These are phyloP conservation scores for Heliothis virescens DNA, from an alignment of 1,140 invertebrate genomes.

Conservation along the genomic window DNA sequence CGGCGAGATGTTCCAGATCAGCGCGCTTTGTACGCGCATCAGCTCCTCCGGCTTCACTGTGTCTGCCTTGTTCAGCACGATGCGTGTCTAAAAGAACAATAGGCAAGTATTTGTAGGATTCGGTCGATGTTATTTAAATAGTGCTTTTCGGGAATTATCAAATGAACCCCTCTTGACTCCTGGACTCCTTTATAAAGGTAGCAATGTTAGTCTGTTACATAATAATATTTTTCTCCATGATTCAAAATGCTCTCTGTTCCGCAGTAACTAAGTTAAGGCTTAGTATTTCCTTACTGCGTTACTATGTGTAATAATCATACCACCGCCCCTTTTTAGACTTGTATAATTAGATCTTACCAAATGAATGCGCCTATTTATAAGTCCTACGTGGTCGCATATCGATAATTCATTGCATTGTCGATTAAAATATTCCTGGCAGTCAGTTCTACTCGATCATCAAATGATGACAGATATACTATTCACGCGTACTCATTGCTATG, in stretches of 20 bases:
- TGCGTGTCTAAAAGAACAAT: conserved; percentile 89
- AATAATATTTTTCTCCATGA: no score
- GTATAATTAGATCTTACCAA: conserved; percentile 7
- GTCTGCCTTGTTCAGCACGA: conserved; percentile 98
- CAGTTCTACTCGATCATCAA: neutral
- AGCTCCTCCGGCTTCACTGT: conserved; percentile 96
- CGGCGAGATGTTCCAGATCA: conserved; percentile 98
- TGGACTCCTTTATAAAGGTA: no score
- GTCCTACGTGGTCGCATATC: neutral
- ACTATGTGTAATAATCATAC: neutral
- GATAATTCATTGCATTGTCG: conserved; percentile 13
- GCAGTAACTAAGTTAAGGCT: neutral
- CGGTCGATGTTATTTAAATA: no score
- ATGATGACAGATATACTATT: conserved; percentile 11
- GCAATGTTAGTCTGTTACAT: no score
- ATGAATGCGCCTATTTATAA: conserved; percentile 3
- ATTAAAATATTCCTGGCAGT: conserved; percentile 24
- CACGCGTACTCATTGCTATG: conserved; percentile 13
- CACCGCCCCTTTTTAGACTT: neutral
- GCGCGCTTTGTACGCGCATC: conserved; percentile 96
- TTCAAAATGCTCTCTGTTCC: no score
- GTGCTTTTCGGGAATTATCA: no score
- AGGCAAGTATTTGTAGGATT: neutral
- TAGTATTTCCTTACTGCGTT: no score
- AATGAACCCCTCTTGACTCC: no score